Base-by-base conservation (phyloP, 23 tunicate genomes). In the Botrylloides violaceus region DNA sequence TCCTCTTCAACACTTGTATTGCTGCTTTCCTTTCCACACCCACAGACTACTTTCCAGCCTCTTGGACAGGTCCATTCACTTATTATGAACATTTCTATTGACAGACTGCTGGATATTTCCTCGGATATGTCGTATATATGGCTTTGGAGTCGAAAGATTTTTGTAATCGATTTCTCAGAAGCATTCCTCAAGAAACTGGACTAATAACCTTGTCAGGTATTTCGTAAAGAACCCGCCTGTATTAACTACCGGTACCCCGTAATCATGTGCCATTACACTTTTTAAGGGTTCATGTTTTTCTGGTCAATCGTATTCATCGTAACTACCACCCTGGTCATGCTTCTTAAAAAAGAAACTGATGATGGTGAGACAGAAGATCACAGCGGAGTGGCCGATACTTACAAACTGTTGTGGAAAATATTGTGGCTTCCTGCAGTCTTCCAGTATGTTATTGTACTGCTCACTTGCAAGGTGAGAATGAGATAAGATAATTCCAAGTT, bases 41-140 rank as follows among this genome's bases (percentile, higher is more conserved):
- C n/a, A n/a, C n/a, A n/a, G n/a, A n/a, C n/a, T n/a, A n/a, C n/a
- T n/a, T n/a, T n/a, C n/a, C n/a, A n/a, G 0, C 75, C 6, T 29
- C 24, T 70, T 2, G n/a, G 49, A 20, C 61, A n/a, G 36, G 20
- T 33, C 19, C 9, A 15, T 65, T 34, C 34, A 66, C 20, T 62
- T 15, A 61, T 29, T 62, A 19, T 20, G n/a, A 49, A 49, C 29
- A 60, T 0, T 15, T 0, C 65, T 60, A 0, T 62, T 72, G 70
- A 23, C 68, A 92, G 92, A 92, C 98, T 58, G 93, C 98, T 62
- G 98, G 98, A 1, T 92, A 84, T 76, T 92, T 92, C 58, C 78
- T 84, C 38, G 98, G 98, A 32, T 92, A 80, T 70, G 92, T 88
- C 36, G 80, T 92, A 3, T 92, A 86, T 70, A 76, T 92, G 59